Evolutionary conservation across 2,888 invertebrate species (phyloP).

Genomic region (Parthenolecanium corni): DNA sequence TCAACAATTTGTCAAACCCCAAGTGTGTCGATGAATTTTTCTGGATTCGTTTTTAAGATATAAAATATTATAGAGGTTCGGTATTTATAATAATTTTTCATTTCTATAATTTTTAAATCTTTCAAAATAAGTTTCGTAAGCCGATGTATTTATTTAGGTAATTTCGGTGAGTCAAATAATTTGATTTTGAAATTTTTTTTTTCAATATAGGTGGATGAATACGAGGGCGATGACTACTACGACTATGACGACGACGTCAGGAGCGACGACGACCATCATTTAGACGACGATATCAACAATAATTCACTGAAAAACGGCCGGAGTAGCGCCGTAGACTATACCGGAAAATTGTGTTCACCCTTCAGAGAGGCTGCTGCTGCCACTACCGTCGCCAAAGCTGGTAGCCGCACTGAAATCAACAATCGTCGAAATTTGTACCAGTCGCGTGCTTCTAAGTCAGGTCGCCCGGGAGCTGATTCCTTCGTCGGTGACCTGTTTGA

Average conservation of each 20-base stretch:
- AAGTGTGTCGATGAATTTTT: too few relatives aligned
- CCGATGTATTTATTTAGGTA: too few relatives aligned
- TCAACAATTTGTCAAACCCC: too few relatives aligned
- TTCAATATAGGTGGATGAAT: constrained; percentile 37
- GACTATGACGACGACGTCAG: constrained; percentile 3
- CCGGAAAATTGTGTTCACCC: neutral
- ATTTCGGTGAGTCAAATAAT: too few relatives aligned
- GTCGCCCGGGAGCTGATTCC: neutral
- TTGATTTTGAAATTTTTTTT: too few relatives aligned
- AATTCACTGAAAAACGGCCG: constrained; percentile 9
- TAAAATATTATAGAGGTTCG: too few relatives aligned
- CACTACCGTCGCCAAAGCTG: too few relatives aligned
- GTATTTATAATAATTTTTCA: too few relatives aligned
- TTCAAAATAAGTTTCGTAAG: too few relatives aligned
- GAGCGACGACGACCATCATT: constrained; percentile 2
- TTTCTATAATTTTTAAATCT: too few relatives aligned
- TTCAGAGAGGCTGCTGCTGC: neutral
- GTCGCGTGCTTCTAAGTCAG: neutral
- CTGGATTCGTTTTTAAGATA: too few relatives aligned
- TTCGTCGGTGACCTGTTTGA: constrained; percentile 15
- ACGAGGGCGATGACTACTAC: constrained; percentile 35
- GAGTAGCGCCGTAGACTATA: neutral
- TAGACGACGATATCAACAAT: constrained; percentile 27
- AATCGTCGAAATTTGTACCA: constrained; percentile 1
- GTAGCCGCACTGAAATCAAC: neutral